Percentiles rank a stretch among this genome's conserved stretches.
Evolutionary conservation across 1,140 invertebrate species (phyloP).

Genomic region (Thalassaphorura encarpata): DNA sequence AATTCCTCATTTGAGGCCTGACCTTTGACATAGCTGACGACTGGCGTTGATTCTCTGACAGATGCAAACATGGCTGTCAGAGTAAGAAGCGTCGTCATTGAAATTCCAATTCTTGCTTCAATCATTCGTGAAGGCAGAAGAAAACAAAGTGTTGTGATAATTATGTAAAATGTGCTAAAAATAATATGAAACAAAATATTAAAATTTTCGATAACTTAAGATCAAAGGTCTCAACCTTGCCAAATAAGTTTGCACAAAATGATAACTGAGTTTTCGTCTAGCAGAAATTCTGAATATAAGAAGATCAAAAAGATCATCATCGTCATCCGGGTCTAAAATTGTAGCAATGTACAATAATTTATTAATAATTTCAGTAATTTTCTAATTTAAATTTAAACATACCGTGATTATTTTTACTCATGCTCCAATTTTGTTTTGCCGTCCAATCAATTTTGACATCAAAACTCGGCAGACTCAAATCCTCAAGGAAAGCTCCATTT

Average conservation of each 20-base stretch:
- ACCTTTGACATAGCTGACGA: constrained; percentile 36
- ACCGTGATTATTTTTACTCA: too few relatives aligned
- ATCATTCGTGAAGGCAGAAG: constrained; percentile 1
- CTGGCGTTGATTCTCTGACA: constrained; percentile 18
- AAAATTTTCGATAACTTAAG: background rate
- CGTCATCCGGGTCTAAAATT: too few relatives aligned
- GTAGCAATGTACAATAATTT: too few relatives aligned
- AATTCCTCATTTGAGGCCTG: too few relatives aligned
- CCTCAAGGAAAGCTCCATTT: constrained; percentile 3
- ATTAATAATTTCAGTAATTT: too few relatives aligned
- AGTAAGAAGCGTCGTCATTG: constrained; percentile 13
- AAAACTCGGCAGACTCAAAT: background rate
- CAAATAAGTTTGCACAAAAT: constrained; percentile 23
- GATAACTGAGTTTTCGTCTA: constrained; percentile 19
- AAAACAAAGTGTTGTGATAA: constrained; percentile 20
- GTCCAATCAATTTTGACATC: background rate
- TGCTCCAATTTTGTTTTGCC: too few relatives aligned
- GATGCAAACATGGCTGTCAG: constrained; percentile 19
- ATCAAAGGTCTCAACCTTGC: constrained; percentile 1
- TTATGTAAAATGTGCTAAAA: constrained; percentile 19
- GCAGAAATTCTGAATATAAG: constrained; percentile 14
- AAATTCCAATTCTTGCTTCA: constrained; percentile 5
- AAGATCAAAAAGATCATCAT: constrained; percentile 4
- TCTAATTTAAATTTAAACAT: too few relatives aligned
- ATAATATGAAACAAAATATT: background rate